Evolutionary conservation across 1,140 invertebrate genomes (phyloP).

Genomic region (Cyrtorhinus lividipennis): DNA sequence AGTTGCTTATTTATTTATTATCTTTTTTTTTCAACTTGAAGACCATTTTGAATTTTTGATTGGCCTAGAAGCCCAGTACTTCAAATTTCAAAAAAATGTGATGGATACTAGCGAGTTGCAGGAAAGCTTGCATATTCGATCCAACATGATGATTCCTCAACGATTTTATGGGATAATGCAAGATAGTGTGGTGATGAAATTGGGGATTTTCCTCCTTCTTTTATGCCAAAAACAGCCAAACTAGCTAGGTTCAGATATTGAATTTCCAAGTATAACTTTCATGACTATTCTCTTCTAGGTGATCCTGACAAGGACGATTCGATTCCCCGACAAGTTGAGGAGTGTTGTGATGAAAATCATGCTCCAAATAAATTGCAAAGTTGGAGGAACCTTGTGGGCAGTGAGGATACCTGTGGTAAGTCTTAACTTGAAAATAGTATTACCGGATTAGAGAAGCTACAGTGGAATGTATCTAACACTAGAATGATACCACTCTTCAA

Average conservation of each 20-base stretch:
- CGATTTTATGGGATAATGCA: neutral
- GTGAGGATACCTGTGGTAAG: conserved; percentile 64
- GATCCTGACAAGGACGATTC: conserved; percentile 54
- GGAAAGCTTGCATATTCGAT: neutral
- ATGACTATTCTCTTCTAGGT: conserved; percentile 33
- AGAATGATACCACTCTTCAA: too few species aligned
- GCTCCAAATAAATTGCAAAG: conserved; percentile 92
- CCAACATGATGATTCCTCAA: neutral
- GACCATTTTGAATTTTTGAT: too few species aligned
- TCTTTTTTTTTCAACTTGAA: too few species aligned
- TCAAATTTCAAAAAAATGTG: too few species aligned
- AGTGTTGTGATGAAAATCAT: conserved; percentile 76
- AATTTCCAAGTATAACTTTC: neutral
- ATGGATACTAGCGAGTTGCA: too few species aligned
- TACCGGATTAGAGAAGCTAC: too few species aligned
- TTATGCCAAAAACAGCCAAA: neutral
- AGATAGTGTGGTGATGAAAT: neutral
- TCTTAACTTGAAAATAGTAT: too few species aligned
- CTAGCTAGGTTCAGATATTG: conserved; percentile 17
- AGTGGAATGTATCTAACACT: too few species aligned
- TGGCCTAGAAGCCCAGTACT: too few species aligned
- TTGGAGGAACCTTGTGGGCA: conserved; percentile 83
- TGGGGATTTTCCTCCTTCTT: neutral
- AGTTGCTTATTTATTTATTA: too few species aligned
- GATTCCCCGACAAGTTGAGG: conserved; percentile 51